These are phyloP conservation scores for Psettodes erumei DNA, from an alignment of 2,113 vertebrate genomes.

Conservation along the genomic window DNA sequence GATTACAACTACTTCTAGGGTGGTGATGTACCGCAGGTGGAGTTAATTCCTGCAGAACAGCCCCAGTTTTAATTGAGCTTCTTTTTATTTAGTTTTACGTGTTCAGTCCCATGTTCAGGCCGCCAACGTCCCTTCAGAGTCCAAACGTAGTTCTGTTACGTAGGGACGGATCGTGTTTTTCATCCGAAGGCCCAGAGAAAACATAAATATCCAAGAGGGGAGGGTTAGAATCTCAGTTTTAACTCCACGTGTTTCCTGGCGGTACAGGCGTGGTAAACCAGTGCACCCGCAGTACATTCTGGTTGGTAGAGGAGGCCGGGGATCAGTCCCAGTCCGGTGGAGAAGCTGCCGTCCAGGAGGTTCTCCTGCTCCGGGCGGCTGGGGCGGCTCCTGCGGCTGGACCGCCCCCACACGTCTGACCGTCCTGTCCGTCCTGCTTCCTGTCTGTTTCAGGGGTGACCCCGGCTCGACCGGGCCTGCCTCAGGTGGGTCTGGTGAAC, in stretches of 20 bases:
- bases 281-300: neutral
- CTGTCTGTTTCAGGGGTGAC: slow-evolving; percentile 87
- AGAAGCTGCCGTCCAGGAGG: neutral
- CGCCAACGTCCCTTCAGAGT: no score
- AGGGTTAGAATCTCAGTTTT: no score
- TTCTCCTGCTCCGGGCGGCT: neutral
- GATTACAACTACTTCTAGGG: neutral
- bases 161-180: no score
- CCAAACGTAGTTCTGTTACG: no score
- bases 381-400: neutral
- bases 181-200: no score
- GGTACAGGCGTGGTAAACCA: neutral
- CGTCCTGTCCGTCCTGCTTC: slow-evolving; percentile 9
- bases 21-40: neutral
- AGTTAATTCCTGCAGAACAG: neutral
- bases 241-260: neutral
- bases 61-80: no score
- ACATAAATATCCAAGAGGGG: no score
- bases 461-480: slow-evolving; percentile 86
- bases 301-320: neutral
- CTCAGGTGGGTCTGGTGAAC: slow-evolving; percentile 93
- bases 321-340: neutral
- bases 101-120: no score
- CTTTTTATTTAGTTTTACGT: no score
- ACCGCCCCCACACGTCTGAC: neutral